Evolutionary conservation across 2,797 vertebrate genomes (phyloP).

Genomic region (Clamator glandarius): DNA sequence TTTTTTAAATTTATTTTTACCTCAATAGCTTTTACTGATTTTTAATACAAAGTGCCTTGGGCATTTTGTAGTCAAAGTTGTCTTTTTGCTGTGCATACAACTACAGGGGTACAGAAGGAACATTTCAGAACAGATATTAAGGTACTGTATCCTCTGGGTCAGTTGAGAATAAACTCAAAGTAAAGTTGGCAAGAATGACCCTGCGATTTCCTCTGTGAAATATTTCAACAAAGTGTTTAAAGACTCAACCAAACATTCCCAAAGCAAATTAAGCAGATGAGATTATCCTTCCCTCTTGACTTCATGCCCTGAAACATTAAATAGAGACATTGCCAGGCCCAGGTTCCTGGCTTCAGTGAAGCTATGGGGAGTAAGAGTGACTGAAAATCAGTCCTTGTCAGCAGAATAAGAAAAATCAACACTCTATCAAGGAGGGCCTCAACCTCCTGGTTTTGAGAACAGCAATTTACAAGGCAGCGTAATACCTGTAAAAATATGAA

Average conservation of each 20-base stretch:
- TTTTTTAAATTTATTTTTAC: background rate
- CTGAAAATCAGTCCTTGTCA: conserved; percentile 1
- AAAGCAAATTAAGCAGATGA: conserved; percentile 44
- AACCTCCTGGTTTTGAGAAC: background rate
- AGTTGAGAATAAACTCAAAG: conserved; percentile 26
- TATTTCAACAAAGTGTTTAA: conserved; percentile 34
- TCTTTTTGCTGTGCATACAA: background rate
- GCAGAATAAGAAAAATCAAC: conserved; percentile 10
- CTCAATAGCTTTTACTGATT: background rate
- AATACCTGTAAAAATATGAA: background rate
- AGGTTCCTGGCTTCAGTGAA: conserved; percentile 5
- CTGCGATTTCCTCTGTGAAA: conserved; percentile 35
- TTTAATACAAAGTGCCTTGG: background rate
- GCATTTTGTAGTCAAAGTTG: background rate
- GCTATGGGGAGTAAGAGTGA: background rate
- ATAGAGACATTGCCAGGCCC: background rate
- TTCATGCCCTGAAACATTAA: conserved; percentile 7
- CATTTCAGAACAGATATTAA: background rate
- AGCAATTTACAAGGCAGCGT: background rate
- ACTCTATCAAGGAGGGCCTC: background rate
- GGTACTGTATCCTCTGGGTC: background rate
- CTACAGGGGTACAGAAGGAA: background rate
- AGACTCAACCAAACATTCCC: conserved; percentile 36
- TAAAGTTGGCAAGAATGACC: conserved; percentile 20
- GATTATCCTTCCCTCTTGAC: conserved; percentile 48